A percentile compares a stretch with the other conserved stretches of the same genome.
These are phyloP conservation scores for Zaprionus obscuricornis DNA, from an alignment of 2,888 invertebrate species.

Conservation along the genomic window DNA sequence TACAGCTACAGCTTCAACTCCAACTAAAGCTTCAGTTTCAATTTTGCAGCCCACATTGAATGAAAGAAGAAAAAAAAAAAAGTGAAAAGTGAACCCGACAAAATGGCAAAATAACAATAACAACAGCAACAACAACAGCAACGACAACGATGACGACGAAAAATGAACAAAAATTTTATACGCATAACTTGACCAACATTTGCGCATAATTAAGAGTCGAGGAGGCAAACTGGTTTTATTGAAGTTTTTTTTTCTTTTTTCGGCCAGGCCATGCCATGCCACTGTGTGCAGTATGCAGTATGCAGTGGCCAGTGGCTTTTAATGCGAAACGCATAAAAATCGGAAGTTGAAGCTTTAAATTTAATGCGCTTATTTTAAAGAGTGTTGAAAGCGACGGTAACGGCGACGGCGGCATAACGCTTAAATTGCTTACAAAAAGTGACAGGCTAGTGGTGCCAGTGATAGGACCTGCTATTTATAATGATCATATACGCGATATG, in stretches of 20 bases:
- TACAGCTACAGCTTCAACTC: not conserved
- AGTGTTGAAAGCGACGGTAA: conserved; percentile 66
- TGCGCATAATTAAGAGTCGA: conserved; percentile 64
- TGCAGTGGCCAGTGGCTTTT: too few relatives aligned
- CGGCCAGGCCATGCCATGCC: not conserved
- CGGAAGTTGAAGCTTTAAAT: conserved; percentile 75
- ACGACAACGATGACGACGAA: too few relatives aligned
- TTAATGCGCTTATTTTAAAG: conserved; percentile 65
- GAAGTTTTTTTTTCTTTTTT: not conserved
- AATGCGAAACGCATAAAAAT: conserved; percentile 59
- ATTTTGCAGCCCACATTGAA: conserved; percentile 5
- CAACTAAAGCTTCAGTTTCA: too few relatives aligned
- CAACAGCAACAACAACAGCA: conserved; percentile 5
- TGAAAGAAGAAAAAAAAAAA: too few relatives aligned
- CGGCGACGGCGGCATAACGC: conserved; percentile 3
- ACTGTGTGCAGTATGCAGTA: too few relatives aligned
- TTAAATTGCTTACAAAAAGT: conserved; percentile 20
- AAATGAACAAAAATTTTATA: conserved; percentile 19
- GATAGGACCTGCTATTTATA: too few relatives aligned
- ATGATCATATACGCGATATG: too few relatives aligned
- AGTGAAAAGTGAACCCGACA: conserved; percentile 42
- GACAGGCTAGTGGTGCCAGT: too few relatives aligned
- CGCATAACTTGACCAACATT: conserved; percentile 62
- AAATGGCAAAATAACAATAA: conserved; percentile 12
- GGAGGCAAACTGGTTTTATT: conserved; percentile 61